Evolutionary conservation across 2,888 invertebrate species (phyloP).

Genomic region (Rhimphoctona megacephalus): DNA sequence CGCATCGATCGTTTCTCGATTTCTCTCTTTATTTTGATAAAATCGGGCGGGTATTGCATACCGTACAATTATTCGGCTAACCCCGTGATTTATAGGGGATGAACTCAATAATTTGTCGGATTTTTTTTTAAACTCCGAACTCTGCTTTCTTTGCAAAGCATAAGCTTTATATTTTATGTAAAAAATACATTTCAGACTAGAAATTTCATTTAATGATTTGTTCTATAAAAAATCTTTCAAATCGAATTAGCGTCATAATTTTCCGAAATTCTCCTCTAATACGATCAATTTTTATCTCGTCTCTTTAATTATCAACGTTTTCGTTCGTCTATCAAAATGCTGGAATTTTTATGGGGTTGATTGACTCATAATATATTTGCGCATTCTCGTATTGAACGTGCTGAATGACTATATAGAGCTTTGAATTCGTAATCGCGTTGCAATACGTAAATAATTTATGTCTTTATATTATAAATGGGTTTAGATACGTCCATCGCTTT

Average conservation of each 20-base stretch:
- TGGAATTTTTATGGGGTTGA: neutral
- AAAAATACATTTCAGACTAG: neutral
- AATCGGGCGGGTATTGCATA: neutral
- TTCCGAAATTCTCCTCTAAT: no score
- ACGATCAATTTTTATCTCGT: neutral
- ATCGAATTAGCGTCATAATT: no score
- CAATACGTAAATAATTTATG: neutral
- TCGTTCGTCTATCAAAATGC: neutral
- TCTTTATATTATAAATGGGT: neutral
- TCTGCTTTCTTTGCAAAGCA: neutral
- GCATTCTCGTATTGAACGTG: neutral
- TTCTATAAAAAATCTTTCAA: no score
- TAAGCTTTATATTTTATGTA: neutral
- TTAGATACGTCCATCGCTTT: neutral
- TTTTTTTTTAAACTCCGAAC: neutral
- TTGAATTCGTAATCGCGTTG: neutral
- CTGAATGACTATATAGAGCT: neutral
- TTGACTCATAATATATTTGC: neutral
- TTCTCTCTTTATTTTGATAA: neutral
- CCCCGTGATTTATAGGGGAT: constrained; percentile 16
- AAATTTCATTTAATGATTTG: no score
- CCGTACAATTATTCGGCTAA: constrained; percentile 56
- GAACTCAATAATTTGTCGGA: neutral
- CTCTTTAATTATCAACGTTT: neutral
- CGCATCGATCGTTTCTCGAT: constrained; percentile 32